These are phyloP conservation scores for Dicycla oo DNA, from an alignment of 2,888 invertebrate genomes.

Conservation along the genomic window DNA sequence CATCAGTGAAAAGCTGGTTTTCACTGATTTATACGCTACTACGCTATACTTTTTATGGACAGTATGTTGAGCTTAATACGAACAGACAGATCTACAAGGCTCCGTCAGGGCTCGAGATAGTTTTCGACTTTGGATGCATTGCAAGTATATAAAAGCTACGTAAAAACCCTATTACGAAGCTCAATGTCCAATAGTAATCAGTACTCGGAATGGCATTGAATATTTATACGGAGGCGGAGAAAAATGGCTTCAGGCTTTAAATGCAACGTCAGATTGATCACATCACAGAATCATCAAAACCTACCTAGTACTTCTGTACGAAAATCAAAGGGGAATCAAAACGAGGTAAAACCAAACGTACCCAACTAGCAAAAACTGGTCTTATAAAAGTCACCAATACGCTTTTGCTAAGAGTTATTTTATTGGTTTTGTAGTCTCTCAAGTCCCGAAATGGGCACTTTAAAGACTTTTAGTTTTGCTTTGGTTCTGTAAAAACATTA, in stretches of 20 bases:
- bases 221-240: not conserved
- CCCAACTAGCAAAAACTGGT: too few species aligned
- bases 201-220: not conserved
- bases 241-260: too few species aligned
- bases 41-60: conserved; percentile 8
- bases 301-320: not conserved
- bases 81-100: not conserved
- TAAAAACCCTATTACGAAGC: not conserved
- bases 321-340: too few species aligned
- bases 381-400: too few species aligned
- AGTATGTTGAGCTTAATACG: not conserved
- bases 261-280: not conserved
- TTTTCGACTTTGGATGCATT: conserved; percentile 1
- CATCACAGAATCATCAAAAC: not conserved
- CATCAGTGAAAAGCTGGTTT: too few species aligned
- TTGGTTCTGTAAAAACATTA: too few species aligned
- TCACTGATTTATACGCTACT: conserved; percentile 24
- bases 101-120: not conserved
- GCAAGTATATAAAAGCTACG: not conserved
- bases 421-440: too few species aligned
- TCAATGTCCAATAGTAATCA: not conserved
- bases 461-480: too few species aligned
- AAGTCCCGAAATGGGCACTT: too few species aligned
- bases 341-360: too few species aligned
- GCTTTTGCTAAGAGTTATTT: too few species aligned